Conservation (phyloP, 2,797 vertebrate genomes). For the Urosaurus nigricauda region DNA sequence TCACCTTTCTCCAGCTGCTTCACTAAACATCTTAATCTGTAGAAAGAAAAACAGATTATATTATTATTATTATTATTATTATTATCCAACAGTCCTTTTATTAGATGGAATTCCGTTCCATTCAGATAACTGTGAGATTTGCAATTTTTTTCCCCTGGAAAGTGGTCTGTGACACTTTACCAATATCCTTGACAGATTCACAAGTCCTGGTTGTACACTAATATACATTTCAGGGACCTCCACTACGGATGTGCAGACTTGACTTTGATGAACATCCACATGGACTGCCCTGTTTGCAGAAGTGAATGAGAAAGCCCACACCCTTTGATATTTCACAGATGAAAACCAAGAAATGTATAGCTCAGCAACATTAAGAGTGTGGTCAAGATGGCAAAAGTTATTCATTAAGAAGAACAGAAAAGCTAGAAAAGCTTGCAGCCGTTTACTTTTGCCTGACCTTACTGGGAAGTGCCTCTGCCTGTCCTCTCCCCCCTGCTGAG, state of each 20-base stretch:
- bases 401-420: too few relatives aligned
- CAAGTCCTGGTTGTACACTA: not conserved
- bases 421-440: too few relatives aligned
- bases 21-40: slow-evolving; percentile 92
- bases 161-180: not conserved
- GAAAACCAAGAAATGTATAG: too few relatives aligned
- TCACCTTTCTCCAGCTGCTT: slow-evolving; percentile 95
- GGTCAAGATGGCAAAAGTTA: too few relatives aligned
- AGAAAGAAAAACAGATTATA: slow-evolving; percentile 5
- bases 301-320: not conserved
- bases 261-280: not conserved
- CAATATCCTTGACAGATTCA: not conserved
- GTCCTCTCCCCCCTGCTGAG: too few relatives aligned
- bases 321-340: too few relatives aligned
- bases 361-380: too few relatives aligned
- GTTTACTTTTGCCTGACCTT: too few relatives aligned
- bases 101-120: not conserved
- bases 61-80: too few relatives aligned
- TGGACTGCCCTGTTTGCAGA: not conserved
- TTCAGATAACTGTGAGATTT: not conserved
- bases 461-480: too few relatives aligned
- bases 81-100: not conserved
- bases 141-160: not conserved
- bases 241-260: not conserved
- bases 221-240: not conserved